These are phyloP conservation scores for Hypolimnas misippus DNA, from an alignment of 2,888 invertebrate genomes.

Conservation along the genomic window DNA sequence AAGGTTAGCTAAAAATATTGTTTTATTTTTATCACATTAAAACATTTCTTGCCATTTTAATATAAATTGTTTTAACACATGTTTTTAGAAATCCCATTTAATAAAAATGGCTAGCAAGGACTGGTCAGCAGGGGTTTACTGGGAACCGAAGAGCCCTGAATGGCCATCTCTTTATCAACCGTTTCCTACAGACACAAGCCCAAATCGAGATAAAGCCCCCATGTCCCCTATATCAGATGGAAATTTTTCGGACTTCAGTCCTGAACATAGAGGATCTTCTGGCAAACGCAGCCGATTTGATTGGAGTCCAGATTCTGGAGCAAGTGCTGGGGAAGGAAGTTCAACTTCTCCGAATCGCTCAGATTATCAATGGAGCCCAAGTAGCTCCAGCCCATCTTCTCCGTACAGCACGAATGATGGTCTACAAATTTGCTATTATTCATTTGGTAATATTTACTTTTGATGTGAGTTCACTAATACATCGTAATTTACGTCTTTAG, in stretches of 20 bases:
- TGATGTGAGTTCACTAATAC: neutral
- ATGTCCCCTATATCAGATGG: slow-evolving; percentile 70
- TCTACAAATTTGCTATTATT: slow-evolving; percentile 41
- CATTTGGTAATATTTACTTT: neutral
- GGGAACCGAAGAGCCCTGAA: slow-evolving; percentile 76
- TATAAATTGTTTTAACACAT: neutral
- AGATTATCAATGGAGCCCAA: slow-evolving; percentile 83
- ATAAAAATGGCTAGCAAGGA: slow-evolving; percentile 72
- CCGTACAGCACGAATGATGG: slow-evolving; percentile 71
- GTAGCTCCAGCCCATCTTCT: slow-evolving; percentile 79
- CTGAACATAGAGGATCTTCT: slow-evolving; percentile 58
- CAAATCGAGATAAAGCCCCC: slow-evolving; percentile 62
- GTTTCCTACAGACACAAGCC: slow-evolving; percentile 60
- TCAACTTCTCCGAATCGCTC: slow-evolving; percentile 66
- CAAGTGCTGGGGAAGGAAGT: slow-evolving; percentile 66
- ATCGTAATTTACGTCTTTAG: slow-evolving; percentile 49
- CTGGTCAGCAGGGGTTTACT: slow-evolving; percentile 75
- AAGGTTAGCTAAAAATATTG: slow-evolving; percentile 53
- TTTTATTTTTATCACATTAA: neutral
- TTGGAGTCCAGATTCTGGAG: slow-evolving; percentile 76
- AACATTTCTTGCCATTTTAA: neutral
- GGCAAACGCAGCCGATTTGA: slow-evolving; percentile 64
- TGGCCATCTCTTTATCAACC: slow-evolving; percentile 58
- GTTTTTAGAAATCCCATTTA: slow-evolving; percentile 41
- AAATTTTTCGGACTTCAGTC: slow-evolving; percentile 70